Evolutionary conservation across 2,888 invertebrate genomes (phyloP), one percentile per base, ranked within the genome.

Genomic region (Heliconius ismenius): DNA sequence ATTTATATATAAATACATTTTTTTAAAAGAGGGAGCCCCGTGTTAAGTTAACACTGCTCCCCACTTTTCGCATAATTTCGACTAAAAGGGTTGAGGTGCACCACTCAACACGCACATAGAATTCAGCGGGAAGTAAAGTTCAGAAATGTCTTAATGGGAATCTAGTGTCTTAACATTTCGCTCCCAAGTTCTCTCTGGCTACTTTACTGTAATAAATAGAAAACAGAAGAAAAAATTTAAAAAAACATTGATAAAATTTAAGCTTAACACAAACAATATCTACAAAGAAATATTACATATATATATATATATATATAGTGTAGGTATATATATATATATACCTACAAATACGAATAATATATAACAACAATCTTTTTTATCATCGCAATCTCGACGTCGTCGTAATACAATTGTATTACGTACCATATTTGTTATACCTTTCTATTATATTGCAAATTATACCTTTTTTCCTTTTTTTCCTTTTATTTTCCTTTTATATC

Each of bases 401-500:
- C 72, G 84, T 80, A 80, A 39, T 39, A 39, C 39, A 39, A 39
- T 11, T 0, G 39, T 11, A 82, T 83, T 79, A 68, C 78, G 75
- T 81, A 79, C 79, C 79, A 81, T 86, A 86, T 86, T 85, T 87
- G 86, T 87, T 86, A 85, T 82, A 84, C 83, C 83, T 84, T 84
- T 85, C 82, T 83, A 81, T 67, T 32, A 67, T 84, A 80, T 83
- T 81, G 83, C 86, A 88, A 89, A 90, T 88, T 89, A 76, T 79
- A 78, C 81, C 80, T 39, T 11, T 39, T n/a, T 81, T 80, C 32
- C 7, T 32, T 32, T 32, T 32, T 32, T 7, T 32, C 28, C 28
- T 28, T 28, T 28, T 28, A 28, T 28, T 79, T 79, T 76, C 79
- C 76, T 80, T 80, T 81, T 77, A 79, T 79, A 74, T 79, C 68